A percentile compares a stretch with the other conserved stretches of the same genome.
These are phyloP conservation scores for Epistrophe grossulariae DNA, from an alignment of 2,888 invertebrate genomes.

Conservation along the genomic window DNA sequence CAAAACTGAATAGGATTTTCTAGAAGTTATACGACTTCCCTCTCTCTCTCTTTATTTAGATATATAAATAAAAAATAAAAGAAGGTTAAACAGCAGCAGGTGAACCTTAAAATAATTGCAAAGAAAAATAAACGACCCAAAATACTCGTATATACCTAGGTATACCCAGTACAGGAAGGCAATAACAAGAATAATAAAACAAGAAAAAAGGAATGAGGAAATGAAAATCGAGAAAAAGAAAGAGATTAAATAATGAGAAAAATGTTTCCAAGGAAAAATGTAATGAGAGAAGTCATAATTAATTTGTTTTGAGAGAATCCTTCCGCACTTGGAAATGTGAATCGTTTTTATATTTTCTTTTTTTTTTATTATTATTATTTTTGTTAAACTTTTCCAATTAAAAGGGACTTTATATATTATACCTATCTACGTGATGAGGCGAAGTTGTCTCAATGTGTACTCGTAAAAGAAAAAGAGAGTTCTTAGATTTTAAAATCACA, in stretches of 20 bases:
- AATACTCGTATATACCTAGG: not conserved
- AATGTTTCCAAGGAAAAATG: constrained; percentile 1
- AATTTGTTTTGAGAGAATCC: constrained; percentile 27
- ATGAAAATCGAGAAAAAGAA: not conserved
- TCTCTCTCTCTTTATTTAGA: not conserved
- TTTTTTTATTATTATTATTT: not conserved
- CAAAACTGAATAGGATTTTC: constrained; percentile 17
- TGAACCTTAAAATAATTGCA: constrained; percentile 39
- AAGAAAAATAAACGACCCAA: constrained; percentile 19
- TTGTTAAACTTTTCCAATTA: constrained; percentile 12
- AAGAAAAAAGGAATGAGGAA: too few species aligned
- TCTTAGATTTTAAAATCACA: not conserved
- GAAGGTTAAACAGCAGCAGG: constrained; percentile 25
- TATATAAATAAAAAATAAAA: not conserved
- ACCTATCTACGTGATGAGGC: not conserved
- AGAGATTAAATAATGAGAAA: constrained; percentile 25
- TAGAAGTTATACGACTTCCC: not conserved
- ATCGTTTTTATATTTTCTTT: not conserved
- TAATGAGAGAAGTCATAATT: constrained; percentile 33
- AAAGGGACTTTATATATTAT: not conserved
- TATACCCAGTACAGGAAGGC: constrained; percentile 10
- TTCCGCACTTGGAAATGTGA: not conserved
- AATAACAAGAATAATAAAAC: constrained; percentile 25
- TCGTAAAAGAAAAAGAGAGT: too few species aligned
- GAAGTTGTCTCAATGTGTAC: not conserved